Conservation (phyloP, 64 coral and sea anemone species). For the Actinia equina region DNA sequence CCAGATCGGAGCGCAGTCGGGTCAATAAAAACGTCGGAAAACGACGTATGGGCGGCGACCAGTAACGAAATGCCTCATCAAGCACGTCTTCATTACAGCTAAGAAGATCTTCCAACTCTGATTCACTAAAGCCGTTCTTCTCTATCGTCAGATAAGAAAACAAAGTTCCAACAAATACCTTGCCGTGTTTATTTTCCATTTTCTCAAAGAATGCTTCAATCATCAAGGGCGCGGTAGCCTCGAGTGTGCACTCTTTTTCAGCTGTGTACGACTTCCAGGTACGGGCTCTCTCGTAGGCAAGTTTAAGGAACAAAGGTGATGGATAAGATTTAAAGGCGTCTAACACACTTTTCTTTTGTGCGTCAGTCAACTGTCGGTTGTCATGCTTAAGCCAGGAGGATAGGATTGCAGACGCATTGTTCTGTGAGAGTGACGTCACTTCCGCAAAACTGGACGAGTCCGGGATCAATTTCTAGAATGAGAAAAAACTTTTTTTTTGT, state of each 20-base stretch:
- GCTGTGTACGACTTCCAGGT: slow-evolving; percentile 71
- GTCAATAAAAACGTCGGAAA: slow-evolving; percentile 54
- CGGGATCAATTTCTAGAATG: slow-evolving; percentile 30
- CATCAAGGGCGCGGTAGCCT: slow-evolving; percentile 37
- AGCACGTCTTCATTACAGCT: slow-evolving; percentile 74
- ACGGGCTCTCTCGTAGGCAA: slow-evolving; percentile 63
- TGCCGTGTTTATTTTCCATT: slow-evolving; percentile 71
- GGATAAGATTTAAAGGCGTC: slow-evolving; percentile 53
- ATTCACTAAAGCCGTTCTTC: slow-evolving; percentile 61
- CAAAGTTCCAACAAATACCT: slow-evolving; percentile 40
- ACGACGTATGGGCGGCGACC: slow-evolving; percentile 61
- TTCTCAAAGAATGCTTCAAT: slow-evolving; percentile 63
- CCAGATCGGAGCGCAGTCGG: slow-evolving; percentile 71
- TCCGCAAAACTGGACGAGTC: slow-evolving; percentile 50
- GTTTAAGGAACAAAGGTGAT: slow-evolving; percentile 56
- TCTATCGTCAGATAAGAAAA: slow-evolving; percentile 68
- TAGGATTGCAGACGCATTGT: slow-evolving; percentile 36
- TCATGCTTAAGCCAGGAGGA: slow-evolving; percentile 36
- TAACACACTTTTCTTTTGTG: slow-evolving; percentile 51
- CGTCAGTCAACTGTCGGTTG: slow-evolving; percentile 55
- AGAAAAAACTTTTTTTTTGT: not conserved
- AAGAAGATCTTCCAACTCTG: slow-evolving; percentile 86
- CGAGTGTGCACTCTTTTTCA: slow-evolving; percentile 35
- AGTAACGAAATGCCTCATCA: slow-evolving; percentile 60
- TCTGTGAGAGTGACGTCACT: slow-evolving; percentile 38